Evolutionary conservation across 1,140 invertebrate genomes (phyloP).

Genomic region (Aphaenogaster ashmeadi): DNA sequence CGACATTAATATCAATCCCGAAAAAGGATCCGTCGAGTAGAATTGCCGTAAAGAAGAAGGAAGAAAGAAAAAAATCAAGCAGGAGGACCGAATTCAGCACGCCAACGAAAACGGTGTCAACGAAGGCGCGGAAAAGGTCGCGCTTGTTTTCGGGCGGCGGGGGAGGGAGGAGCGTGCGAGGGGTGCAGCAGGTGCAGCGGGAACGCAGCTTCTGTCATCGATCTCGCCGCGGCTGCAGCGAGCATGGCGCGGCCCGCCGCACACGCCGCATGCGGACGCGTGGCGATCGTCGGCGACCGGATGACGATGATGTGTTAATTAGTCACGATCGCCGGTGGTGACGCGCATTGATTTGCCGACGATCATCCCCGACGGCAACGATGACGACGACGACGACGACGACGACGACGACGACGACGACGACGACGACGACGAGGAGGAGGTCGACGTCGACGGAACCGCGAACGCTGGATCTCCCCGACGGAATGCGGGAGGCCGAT

Average conservation of each 20-base stretch:
- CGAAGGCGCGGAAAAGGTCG: slow-evolving; percentile 14
- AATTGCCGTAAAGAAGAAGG: not conserved
- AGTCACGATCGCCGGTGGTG: not conserved
- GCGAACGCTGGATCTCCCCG: slow-evolving; percentile 64
- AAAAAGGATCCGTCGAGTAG: slow-evolving; percentile 7
- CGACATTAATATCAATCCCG: not conserved
- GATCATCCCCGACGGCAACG: slow-evolving; percentile 1
- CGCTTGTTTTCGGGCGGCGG: slow-evolving; percentile 1
- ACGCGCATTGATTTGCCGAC: not conserved
- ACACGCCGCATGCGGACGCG: slow-evolving; percentile 38
- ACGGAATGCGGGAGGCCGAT: slow-evolving; percentile 69
- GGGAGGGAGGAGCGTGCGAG: slow-evolving; percentile 15
- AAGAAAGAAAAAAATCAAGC: not conserved
- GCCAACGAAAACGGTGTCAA: slow-evolving; percentile 2
- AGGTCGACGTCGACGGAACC: slow-evolving; percentile 45
- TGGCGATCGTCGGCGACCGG: not conserved
- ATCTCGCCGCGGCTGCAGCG: slow-evolving; percentile 70
- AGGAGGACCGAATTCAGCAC: not conserved
- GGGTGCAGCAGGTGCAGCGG: slow-evolving; percentile 66
- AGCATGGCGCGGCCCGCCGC: slow-evolving; percentile 68
- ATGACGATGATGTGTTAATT: not conserved
- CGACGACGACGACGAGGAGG: slow-evolving; percentile 48
- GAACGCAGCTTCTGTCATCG: slow-evolving; percentile 72
- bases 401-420: not conserved
- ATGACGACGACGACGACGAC: slow-evolving; percentile 32